Conservation (phyloP, 2,888 invertebrate genomes). For the Amphipyra tragopoginis region DNA sequence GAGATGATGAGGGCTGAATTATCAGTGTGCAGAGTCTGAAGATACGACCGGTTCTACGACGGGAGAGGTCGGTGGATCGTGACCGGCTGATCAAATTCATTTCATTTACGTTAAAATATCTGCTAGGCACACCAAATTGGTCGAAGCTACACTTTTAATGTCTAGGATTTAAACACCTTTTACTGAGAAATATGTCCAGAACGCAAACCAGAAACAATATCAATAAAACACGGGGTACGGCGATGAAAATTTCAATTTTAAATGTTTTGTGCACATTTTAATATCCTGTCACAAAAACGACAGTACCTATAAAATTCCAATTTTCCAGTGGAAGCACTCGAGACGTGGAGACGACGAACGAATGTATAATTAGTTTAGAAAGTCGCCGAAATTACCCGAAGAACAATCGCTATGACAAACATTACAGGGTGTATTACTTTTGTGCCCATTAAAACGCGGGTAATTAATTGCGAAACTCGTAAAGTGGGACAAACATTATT, state of each 20-base stretch:
- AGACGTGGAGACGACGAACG: conserved; percentile 65
- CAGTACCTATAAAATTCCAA: conserved; percentile 70
- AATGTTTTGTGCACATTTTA: conserved; percentile 69
- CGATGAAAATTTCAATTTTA: conserved; percentile 47
- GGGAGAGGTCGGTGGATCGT: too few species aligned
- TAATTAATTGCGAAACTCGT: conserved; percentile 54
- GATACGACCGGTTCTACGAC: too few species aligned
- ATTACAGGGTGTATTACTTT: conserved; percentile 59
- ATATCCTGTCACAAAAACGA: conserved; percentile 73
- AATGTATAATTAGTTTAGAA: conserved; percentile 71
- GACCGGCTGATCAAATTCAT: too few species aligned
- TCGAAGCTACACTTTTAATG: not conserved
- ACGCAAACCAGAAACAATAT: conserved; percentile 20
- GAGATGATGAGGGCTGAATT: too few species aligned
- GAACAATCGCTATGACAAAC: conserved; percentile 62
- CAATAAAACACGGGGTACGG: conserved; percentile 34
- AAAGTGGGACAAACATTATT: conserved; percentile 50
- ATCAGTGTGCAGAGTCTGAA: too few species aligned
- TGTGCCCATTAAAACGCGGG: conserved; percentile 46
- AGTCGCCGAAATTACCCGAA: conserved; percentile 59
- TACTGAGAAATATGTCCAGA: not conserved
- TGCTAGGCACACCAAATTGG: not conserved
- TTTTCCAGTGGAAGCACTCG: conserved; percentile 68
- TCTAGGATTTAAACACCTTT: not conserved
- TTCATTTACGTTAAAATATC: too few species aligned